Evolutionary conservation across 2,113 vertebrate species (phyloP).

Genomic region (Strix uralensis): DNA sequence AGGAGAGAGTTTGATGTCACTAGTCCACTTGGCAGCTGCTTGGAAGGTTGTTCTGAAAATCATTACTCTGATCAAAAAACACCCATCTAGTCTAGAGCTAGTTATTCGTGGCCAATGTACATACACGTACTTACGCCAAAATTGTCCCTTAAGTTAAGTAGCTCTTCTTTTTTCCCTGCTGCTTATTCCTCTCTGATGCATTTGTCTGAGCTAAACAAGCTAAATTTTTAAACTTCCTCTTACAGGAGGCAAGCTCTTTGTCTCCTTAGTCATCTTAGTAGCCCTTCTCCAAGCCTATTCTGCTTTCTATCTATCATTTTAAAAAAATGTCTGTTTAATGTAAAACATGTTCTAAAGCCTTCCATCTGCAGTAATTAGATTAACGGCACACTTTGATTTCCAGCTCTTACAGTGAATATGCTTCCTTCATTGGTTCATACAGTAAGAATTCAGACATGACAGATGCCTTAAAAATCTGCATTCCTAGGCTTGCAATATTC

Average conservation of each 20-base stretch:
- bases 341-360: background rate
- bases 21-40: background rate
- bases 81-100: background rate
- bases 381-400: background rate
- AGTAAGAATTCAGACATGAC: background rate
- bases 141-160: background rate
- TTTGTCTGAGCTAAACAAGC: background rate
- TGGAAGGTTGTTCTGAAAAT: background rate
- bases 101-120: background rate
- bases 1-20: background rate
- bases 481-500: background rate
- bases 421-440: background rate
- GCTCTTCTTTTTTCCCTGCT: background rate
- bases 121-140: background rate
- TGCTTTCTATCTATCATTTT: background rate
- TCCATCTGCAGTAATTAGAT: background rate
- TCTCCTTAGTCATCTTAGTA: background rate
- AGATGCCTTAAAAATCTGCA: constrained; percentile 10
- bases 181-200: background rate
- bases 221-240: background rate
- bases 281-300: background rate
- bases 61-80: background rate
- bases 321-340: background rate
- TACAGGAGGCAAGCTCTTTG: background rate
- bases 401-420: background rate